These are phyloP conservation scores for Cryptocephalus primarius DNA, from an alignment of 2,888 invertebrate species.

Conservation along the genomic window DNA sequence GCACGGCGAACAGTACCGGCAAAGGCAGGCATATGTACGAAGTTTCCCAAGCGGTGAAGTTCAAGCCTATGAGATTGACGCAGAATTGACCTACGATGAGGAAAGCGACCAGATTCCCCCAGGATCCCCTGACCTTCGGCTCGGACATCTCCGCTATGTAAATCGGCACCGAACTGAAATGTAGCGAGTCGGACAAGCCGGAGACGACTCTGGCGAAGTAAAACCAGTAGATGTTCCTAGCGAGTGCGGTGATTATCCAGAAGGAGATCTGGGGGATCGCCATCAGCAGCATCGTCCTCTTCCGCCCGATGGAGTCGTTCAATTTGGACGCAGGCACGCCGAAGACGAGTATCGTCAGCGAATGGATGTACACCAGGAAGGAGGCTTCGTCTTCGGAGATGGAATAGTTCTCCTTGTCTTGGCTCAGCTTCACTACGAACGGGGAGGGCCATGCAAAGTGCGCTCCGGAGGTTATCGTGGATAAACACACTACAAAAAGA, in stretches of 20 bases:
- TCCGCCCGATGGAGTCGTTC: slow-evolving; percentile 25
- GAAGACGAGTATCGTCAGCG: slow-evolving; percentile 19
- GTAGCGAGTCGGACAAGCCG: slow-evolving; percentile 22
- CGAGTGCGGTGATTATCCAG: slow-evolving; percentile 18
- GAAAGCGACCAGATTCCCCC: slow-evolving; percentile 15
- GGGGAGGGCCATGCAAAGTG: slow-evolving; percentile 27
- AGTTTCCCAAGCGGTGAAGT: slow-evolving; percentile 9
- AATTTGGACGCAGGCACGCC: slow-evolving; percentile 19
- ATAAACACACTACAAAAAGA: no score
- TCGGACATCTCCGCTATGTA: slow-evolving; percentile 27
- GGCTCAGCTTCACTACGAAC: slow-evolving; percentile 24
- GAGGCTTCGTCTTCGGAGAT: slow-evolving; percentile 28
- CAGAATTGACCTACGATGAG: slow-evolving; percentile 23
- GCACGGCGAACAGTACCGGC: slow-evolving; percentile 36
- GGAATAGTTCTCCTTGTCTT: slow-evolving; percentile 20
- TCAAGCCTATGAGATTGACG: slow-evolving; percentile 40
- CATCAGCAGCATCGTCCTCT: slow-evolving; percentile 20
- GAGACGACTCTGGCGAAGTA: slow-evolving; percentile 23
- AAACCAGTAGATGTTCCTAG: slow-evolving; percentile 21
- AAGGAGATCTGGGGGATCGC: slow-evolving; percentile 22
- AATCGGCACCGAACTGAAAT: slow-evolving; percentile 21
- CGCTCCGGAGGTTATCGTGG: no score
- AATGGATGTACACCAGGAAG: slow-evolving; percentile 26
- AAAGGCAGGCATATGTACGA: slow-evolving; percentile 18
- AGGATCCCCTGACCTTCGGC: slow-evolving; percentile 24